phyloP scores from a whole-genome alignment of 2,888 invertebrate genomes.

The Cremastinae sp. region DNA sequence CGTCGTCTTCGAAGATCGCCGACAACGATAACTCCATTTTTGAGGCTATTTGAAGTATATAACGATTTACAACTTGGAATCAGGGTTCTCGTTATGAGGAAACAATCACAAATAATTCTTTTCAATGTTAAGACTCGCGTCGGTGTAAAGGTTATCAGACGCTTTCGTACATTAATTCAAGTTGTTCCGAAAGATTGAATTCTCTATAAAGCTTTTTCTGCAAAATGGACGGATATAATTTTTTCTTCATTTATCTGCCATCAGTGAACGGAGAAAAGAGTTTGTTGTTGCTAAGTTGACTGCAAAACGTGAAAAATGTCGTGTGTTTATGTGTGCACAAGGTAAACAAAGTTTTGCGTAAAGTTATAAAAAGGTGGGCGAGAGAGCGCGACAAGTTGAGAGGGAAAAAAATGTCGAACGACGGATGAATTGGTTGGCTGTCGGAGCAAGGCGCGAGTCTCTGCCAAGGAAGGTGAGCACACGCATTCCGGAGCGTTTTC shows the following conservation, averaged over 20 bases:
- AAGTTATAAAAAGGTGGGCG: constrained; percentile 19
- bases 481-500: constrained; percentile 77
- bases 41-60: no score
- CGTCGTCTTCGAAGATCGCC: no score
- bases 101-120: constrained; percentile 5
- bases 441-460: constrained; percentile 29
- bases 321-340: not conserved
- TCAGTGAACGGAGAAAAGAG: no score
- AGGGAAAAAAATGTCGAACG: constrained; percentile 24
- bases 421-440: constrained; percentile 23
- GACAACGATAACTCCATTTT: no score
- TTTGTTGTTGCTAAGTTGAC: not conserved
- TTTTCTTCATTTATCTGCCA: no score
- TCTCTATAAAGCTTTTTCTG: no score
- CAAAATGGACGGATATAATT: no score
- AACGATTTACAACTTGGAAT: no score
- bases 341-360: no score
- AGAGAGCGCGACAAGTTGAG: constrained; percentile 5
- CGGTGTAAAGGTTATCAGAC: constrained; percentile 1
- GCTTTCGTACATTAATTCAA: no score
- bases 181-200: no score
- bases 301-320: not conserved
- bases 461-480: constrained; percentile 53
- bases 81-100: not conserved
- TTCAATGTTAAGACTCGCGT: constrained; percentile 3